A percentile compares a stretch with the other conserved stretches of the same genome.
Conservation (phyloP, 2,113 vertebrate species). For the Gymnorhina tibicen region DNA sequence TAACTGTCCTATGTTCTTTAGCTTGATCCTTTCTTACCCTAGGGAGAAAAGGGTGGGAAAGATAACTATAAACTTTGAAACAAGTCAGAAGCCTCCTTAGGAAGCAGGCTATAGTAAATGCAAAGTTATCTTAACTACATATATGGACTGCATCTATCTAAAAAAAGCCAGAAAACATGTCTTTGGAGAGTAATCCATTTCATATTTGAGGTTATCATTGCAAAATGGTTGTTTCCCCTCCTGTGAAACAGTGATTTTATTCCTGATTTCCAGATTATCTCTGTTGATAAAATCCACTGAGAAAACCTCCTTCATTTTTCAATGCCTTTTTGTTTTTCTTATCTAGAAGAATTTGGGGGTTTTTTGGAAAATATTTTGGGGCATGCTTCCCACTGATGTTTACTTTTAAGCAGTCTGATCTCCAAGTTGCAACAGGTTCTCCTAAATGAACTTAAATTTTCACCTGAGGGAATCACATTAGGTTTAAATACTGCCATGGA, state of each 20-base stretch:
- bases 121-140: neutral
- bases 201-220: neutral
- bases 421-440: neutral
- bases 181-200: neutral
- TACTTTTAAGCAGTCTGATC: neutral
- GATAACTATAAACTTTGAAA: neutral
- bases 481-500: neutral
- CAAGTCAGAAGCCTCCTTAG: neutral
- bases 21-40: neutral
- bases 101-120: neutral
- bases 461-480: neutral
- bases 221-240: neutral
- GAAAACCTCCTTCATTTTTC: neutral
- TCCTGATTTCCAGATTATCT: neutral
- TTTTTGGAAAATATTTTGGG: neutral
- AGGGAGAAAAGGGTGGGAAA: neutral
- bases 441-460: neutral
- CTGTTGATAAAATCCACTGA: neutral
- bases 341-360: neutral
- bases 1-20: neutral
- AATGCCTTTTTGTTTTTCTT: neutral
- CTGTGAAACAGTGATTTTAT: neutral
- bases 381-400: fast-evolving
- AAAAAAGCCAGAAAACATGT: neutral
- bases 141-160: neutral